Percentiles rank a stretch among this genome's conserved stretches.
Conservation (phyloP, 64 coral and sea anemone genomes). For the Actinia tenebrosa region DNA sequence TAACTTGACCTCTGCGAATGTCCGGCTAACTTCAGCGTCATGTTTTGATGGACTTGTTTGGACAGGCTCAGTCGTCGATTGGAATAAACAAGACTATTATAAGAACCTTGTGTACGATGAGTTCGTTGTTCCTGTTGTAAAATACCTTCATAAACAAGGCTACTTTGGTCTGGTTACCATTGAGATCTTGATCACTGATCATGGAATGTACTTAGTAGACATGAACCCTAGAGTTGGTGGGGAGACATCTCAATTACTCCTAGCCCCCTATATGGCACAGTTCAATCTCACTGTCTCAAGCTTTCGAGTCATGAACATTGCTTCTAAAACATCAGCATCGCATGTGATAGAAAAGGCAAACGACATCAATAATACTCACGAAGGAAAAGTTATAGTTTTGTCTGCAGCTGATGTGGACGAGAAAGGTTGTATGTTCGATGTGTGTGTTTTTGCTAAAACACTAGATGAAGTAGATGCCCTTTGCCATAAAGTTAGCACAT, state of each 20-base stretch:
- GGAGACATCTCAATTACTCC: not conserved
- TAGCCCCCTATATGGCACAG: conserved; percentile 23
- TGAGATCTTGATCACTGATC: conserved; percentile 4
- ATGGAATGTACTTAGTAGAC: conserved; percentile 9
- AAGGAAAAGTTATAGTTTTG: not conserved
- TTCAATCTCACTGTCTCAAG: conserved; percentile 8
- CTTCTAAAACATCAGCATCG: not conserved
- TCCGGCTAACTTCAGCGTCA: too few species aligned
- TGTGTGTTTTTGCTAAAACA: conserved; percentile 40
- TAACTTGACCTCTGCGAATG: too few species aligned
- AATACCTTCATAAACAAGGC: conserved; percentile 14
- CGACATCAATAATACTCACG: not conserved
- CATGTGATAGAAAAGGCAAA: conserved; percentile 27
- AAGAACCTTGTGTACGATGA: conserved; percentile 18
- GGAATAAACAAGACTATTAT: conserved; percentile 15
- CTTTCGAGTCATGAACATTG: not conserved
- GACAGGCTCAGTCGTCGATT: not conserved
- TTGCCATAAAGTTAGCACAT: conserved; percentile 3
- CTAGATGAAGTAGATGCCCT: conserved; percentile 23
- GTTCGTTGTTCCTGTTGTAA: not conserved
- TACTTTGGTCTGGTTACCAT: conserved; percentile 25
- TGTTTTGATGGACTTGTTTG: not conserved
- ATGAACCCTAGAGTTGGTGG: conserved; percentile 23
- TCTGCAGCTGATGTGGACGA: conserved; percentile 5
- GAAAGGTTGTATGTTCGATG: conserved; percentile 1